Evolutionary conservation across 2,797 vertebrate species (phyloP).

Genomic region (Crax fasciolata): DNA sequence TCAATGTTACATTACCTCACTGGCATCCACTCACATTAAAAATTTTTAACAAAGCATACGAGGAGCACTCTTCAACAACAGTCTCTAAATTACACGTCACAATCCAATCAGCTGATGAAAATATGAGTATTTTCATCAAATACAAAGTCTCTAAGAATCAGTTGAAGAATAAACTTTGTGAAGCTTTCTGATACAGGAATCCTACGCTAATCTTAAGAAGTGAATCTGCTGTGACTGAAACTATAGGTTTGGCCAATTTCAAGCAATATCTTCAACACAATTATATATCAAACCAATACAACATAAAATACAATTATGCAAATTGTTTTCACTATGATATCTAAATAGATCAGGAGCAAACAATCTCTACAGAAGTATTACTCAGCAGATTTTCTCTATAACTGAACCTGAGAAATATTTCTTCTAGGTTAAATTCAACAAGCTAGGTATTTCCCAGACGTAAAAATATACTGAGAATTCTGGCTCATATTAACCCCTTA

Average conservation of each 20-base stretch:
- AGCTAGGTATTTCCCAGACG: not conserved
- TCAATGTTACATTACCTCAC: not conserved
- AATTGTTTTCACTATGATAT: not conserved
- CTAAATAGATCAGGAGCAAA: not conserved
- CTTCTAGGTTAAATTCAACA: not conserved
- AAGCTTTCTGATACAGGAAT: not conserved
- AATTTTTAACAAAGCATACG: not conserved
- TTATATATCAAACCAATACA: not conserved
- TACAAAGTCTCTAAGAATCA: not conserved
- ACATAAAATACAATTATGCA: not conserved
- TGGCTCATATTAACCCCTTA: not conserved
- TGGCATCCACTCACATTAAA: not conserved
- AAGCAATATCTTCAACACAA: not conserved
- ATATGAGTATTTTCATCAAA: not conserved
- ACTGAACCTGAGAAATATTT: not conserved
- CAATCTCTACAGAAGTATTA: not conserved
- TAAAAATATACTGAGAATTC: not conserved
- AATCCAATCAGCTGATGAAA: not conserved
- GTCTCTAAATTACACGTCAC: not conserved
- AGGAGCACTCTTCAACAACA: not conserved
- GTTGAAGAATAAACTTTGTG: not conserved
- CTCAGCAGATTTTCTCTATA: not conserved
- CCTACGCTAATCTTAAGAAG: not conserved
- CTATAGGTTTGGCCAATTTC: not conserved
- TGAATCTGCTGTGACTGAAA: not conserved